phyloP scores from a whole-genome alignment of 1,140 invertebrate species.

The Trissolcus basalis region DNA sequence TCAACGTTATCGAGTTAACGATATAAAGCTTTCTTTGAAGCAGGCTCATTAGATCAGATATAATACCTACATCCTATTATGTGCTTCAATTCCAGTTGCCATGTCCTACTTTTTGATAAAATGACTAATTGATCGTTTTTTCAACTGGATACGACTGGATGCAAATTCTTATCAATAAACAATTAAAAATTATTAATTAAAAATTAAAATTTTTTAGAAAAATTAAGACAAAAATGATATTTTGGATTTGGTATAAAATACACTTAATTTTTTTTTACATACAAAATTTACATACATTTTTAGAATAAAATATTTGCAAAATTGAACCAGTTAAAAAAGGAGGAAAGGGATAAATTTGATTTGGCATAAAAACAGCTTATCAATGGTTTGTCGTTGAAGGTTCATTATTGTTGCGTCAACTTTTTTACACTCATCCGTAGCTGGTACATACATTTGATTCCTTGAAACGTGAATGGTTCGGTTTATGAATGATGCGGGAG shows the following conservation, averaged over 20 bases:
- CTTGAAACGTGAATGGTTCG: conserved; percentile 44
- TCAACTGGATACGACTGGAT: no score
- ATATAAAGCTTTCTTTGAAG: not conserved
- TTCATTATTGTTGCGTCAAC: conserved; percentile 1
- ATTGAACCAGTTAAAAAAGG: no score
- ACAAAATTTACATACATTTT: no score
- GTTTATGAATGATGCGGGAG: conserved; percentile 36
- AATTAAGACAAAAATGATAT: not conserved
- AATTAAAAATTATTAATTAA: not conserved
- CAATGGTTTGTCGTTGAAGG: no score
- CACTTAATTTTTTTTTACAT: no score
- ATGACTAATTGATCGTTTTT: not conserved
- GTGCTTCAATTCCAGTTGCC: not conserved
- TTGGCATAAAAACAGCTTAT: no score
- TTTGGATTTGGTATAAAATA: no score
- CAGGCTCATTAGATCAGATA: conserved; percentile 1
- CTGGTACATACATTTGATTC: conserved; percentile 24
- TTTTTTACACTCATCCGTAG: not conserved
- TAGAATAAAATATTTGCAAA: not conserved
- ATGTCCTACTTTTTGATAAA: conserved; percentile 1
- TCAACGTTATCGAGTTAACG: no score
- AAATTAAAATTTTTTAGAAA: not conserved
- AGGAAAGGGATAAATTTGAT: no score
- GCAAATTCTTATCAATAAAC: no score
- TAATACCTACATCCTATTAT: not conserved